Evolutionary conservation across 1,140 invertebrate species (phyloP).

Genomic region (Monomorium pharaonis): DNA sequence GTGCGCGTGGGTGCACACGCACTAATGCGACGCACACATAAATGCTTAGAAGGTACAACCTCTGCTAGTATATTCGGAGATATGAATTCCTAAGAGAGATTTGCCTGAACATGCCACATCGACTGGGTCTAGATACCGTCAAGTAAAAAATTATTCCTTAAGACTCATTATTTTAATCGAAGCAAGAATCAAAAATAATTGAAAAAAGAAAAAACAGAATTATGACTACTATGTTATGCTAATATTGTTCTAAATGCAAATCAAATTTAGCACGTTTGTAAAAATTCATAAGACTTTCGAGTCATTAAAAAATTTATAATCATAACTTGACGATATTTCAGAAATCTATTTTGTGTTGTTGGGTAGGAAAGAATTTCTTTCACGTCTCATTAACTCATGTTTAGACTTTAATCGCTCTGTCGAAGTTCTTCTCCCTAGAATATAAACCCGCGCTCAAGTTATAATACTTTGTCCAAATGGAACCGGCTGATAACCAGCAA

Average conservation of each 20-base stretch:
- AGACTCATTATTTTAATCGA: neutral
- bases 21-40: constrained; percentile 27
- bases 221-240: neutral
- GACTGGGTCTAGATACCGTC: neutral
- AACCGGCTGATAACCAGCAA: constrained; percentile 57
- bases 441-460: neutral
- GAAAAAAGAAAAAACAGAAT: no score
- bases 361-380: neutral
- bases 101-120: constrained; percentile 1
- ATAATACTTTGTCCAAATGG: constrained; percentile 58
- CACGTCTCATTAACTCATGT: neutral
- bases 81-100: constrained; percentile 7
- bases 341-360: neutral
- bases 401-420: constrained; percentile 44
- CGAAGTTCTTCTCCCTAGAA: neutral
- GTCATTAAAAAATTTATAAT: neutral
- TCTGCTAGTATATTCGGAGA: constrained; percentile 25
- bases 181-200: neutral
- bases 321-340: neutral
- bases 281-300: neutral
- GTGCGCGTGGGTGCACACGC: constrained; percentile 6
- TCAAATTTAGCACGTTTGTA: neutral
- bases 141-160: neutral
- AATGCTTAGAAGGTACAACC: constrained; percentile 21
- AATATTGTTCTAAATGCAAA: neutral